phyloP scores from a whole-genome alignment of 2,797 vertebrate genomes.

The Microcaecilia unicolor region DNA sequence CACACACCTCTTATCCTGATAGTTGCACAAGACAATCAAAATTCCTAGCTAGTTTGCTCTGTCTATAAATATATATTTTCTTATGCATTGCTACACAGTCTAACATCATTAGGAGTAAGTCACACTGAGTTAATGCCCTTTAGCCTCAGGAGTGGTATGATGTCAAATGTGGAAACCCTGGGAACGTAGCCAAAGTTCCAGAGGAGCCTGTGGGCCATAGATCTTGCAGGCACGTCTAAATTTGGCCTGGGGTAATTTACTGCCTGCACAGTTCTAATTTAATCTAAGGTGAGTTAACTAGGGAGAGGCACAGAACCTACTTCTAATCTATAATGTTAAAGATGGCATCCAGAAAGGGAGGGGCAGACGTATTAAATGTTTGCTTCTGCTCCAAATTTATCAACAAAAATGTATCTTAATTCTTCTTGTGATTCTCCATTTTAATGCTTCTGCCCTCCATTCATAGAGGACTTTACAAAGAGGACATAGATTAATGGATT shows the following conservation, averaged over 20 bases:
- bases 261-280: neutral
- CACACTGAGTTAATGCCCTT: slow-evolving; percentile 6
- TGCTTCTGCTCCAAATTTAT: too few species aligned
- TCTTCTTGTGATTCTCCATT: too few species aligned
- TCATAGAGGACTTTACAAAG: too few species aligned
- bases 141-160: neutral
- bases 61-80: neutral
- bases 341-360: too few species aligned
- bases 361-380: too few species aligned
- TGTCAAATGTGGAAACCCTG: neutral
- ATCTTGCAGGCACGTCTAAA: neutral
- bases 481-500: too few species aligned
- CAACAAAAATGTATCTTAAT: too few species aligned
- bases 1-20: too few species aligned
- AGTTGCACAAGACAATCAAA: too few species aligned
- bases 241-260: neutral
- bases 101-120: slow-evolving; percentile 9
- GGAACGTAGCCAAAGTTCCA: slow-evolving; percentile 12
- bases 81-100: neutral
- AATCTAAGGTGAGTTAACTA: neutral
- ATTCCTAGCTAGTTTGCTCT: too few species aligned
- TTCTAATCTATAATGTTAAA: too few species aligned
- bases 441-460: too few species aligned
- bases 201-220: neutral
- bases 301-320: neutral